These are phyloP conservation scores for Limonius californicus DNA, from an alignment of 1,140 invertebrate genomes.

Conservation along the genomic window DNA sequence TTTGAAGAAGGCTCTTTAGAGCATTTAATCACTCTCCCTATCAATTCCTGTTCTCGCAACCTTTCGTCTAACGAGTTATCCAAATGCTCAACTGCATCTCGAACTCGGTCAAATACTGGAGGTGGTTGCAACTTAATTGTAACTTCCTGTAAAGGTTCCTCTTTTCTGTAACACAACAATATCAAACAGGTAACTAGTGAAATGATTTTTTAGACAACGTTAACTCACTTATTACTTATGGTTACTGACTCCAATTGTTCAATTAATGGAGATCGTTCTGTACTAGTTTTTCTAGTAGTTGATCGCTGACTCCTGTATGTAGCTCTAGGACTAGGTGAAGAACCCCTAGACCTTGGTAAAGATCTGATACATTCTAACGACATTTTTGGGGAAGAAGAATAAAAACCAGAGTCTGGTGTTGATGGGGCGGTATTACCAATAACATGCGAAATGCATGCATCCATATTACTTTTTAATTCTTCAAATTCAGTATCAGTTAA, in stretches of 20 bases:
- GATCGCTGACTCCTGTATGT: constrained; percentile 43
- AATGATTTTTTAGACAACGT: not conserved
- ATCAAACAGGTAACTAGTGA: not conserved
- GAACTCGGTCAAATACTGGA: constrained; percentile 45
- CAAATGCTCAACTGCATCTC: constrained; percentile 57
- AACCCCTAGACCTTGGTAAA: constrained; percentile 35
- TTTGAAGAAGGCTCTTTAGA: constrained; percentile 23
- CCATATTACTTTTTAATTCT: constrained; percentile 46
- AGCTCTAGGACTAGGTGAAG: constrained; percentile 41
- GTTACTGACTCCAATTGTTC: not conserved
- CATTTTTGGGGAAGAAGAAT: constrained; percentile 48
- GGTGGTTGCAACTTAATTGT: constrained; percentile 32
- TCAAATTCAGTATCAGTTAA: constrained; percentile 75
- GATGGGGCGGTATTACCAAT: constrained; percentile 60
- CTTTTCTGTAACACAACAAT: constrained; percentile 20
- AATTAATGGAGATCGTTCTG: constrained; percentile 38
- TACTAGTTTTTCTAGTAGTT: constrained; percentile 39
- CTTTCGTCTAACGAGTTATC: constrained; percentile 62
- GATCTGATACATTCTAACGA: constrained; percentile 37
- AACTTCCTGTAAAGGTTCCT: constrained; percentile 23
- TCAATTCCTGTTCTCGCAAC: constrained; percentile 59
- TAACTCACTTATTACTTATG: not conserved
- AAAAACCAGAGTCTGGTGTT: constrained; percentile 45
- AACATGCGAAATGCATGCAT: constrained; percentile 73
- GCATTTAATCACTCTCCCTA: constrained; percentile 57